Percentiles rank a stretch among this genome's conserved stretches.
Conservation (phyloP, 2,797 vertebrate species). For the Ceryle rudis region DNA sequence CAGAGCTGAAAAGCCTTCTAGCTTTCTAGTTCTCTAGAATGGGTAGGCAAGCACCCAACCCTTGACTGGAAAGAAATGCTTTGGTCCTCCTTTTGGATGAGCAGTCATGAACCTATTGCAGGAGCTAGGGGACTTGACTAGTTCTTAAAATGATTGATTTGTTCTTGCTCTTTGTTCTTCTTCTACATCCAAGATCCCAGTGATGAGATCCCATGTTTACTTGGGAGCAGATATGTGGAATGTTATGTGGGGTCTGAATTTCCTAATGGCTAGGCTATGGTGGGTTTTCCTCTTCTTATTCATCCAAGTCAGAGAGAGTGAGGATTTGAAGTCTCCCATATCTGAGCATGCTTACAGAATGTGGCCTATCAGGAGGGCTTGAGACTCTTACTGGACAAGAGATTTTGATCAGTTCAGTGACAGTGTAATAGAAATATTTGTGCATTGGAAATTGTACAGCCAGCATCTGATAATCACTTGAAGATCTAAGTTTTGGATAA, state of each 20-base stretch:
- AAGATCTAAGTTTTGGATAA: background rate
- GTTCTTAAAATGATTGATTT: background rate
- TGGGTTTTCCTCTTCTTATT: background rate
- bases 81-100: background rate
- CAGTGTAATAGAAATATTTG: background rate
- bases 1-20: background rate
- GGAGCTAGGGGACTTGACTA: fast-evolving
- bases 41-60: background rate
- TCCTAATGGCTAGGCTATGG: background rate
- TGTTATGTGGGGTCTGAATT: background rate
- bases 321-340: background rate
- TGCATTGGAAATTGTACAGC: background rate
- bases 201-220: background rate
- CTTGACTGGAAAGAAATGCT: background rate
- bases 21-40: background rate
- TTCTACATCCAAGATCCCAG: background rate
- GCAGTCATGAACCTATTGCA: background rate
- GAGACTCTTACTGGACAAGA: background rate
- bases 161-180: background rate
- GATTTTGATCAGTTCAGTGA: background rate
- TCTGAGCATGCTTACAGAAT: fast-evolving
- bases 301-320: background rate
- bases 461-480: background rate
- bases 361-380: background rate
- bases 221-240: background rate